A percentile compares a stretch with the other conserved stretches of the same genome.
Conservation (phyloP, 2,888 invertebrate species). For the Andrena fulva region DNA sequence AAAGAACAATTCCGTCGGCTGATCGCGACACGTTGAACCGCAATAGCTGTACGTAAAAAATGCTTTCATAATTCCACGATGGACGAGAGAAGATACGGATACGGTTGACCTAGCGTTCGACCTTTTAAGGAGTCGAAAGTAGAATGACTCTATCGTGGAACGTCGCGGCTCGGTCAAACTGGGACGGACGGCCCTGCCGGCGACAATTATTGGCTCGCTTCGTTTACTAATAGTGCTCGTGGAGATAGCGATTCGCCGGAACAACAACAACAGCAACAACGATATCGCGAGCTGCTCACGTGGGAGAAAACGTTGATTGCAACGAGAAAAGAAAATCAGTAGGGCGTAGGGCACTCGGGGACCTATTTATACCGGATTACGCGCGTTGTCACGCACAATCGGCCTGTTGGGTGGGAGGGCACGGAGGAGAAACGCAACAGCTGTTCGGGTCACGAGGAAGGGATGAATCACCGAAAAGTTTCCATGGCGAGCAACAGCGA, state of each 20-base stretch:
- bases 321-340: neutral
- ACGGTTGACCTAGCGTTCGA: slow-evolving; percentile 25
- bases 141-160: slow-evolving; percentile 20
- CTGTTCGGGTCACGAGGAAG: slow-evolving; percentile 68
- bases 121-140: slow-evolving; percentile 35
- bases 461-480: slow-evolving; percentile 78
- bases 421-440: slow-evolving; percentile 55
- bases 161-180: slow-evolving; percentile 1
- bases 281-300: neutral
- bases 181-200: neutral
- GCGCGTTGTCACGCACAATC: slow-evolving; percentile 45
- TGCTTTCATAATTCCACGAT: slow-evolving; percentile 29
- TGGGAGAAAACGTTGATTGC: neutral
- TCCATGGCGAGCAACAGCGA: slow-evolving; percentile 56
- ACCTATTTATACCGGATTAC: slow-evolving; percentile 60
- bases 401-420: slow-evolving; percentile 9
- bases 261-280: neutral
- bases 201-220: neutral
- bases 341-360: slow-evolving; percentile 11
- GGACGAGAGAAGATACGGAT: slow-evolving; percentile 21
- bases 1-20: too few relatives aligned
- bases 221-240: neutral
- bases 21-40: neutral
- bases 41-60: neutral
- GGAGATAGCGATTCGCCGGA: neutral